Conservation (phyloP, 2,888 invertebrate genomes). For the Lochmaea capreae region DNA sequence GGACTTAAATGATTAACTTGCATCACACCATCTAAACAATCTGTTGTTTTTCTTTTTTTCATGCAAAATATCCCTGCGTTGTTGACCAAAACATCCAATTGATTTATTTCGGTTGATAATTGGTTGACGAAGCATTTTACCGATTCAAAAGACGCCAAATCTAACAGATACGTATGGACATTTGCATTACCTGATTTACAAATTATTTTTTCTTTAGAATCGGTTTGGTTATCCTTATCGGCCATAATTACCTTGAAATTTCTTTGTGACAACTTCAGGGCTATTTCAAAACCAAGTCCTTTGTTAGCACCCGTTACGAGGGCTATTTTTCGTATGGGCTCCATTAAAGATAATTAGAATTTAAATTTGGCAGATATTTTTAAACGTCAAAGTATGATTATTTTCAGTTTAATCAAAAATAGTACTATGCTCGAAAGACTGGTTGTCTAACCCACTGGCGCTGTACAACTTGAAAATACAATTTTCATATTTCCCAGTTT, state of each 20-base stretch:
- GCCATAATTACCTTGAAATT: conserved; percentile 68
- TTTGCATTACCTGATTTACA: conserved; percentile 55
- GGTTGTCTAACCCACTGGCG: too few species aligned
- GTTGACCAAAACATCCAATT: conserved; percentile 72
- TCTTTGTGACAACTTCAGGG: conserved; percentile 62
- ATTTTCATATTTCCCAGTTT: too few species aligned
- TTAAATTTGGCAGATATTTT: not conserved
- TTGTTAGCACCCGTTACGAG: conserved; percentile 46
- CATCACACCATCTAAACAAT: conserved; percentile 73
- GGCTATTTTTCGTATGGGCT: conserved; percentile 32
- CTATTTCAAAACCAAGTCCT: conserved; percentile 63
- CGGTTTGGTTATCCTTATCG: conserved; percentile 58
- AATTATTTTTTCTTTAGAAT: conserved; percentile 51
- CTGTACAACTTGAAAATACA: too few species aligned
- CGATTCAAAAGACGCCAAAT: conserved; percentile 62
- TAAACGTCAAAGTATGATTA: not conserved
- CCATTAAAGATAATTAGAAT: not conserved
- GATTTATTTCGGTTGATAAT: conserved; percentile 66
- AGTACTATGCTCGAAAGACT: too few species aligned
- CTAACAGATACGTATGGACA: conserved; percentile 63
- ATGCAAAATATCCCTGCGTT: conserved; percentile 71
- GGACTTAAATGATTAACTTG: conserved; percentile 79
- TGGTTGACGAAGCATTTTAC: conserved; percentile 71
- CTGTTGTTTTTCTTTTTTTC: conserved; percentile 66
- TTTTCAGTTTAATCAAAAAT: too few species aligned